Base-by-base conservation (phyloP, 2,888 invertebrate species). In the Trissonchulus sp. region DNA sequence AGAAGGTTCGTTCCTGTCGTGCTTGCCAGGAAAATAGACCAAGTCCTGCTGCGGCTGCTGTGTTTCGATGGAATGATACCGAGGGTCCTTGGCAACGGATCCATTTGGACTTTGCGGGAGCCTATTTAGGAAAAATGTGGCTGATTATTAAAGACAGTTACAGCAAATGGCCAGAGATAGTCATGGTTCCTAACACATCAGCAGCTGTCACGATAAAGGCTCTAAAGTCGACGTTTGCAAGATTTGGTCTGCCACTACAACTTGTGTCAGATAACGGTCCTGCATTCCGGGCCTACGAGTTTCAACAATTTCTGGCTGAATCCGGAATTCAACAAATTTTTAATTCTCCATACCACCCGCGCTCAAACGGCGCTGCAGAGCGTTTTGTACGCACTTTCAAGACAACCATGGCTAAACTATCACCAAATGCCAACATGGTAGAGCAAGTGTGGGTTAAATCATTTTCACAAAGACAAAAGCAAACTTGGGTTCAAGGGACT, bases 61-160 rank as follows among this genome's bases (percentile, higher is more conserved):
- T n/a, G n/a, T n/a, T n/a, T n/a, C n/a, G n/a, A n/a, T n/a, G n/a
- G n/a, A n/a, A n/a, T n/a, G n/a, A n/a, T n/a, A n/a, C n/a, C n/a
- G n/a, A n/a, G n/a, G n/a, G n/a, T 37, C 78, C 80, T 23, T 82
- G 80, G 81, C 72, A 73, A 8, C 74, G 81, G 8, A 23, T 82
- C 1, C 81, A 81, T 62, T 63, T 81, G 31, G 81, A 83, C 72
- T 79, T 77, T 73, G 81, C 80, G 23, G 80, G 78, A 31, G 79
- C 77, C 48, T 74, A 78, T 48, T 8, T 75, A 62, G 78, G 77
- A 1, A 69, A 8, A 3, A 71, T 31, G 8, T 71, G 71, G 71
- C 36, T 71, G 2, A 8, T 71, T 2, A 18, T 71, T n/a, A 31
- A 15, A 15, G 31, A 71, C 35, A 34, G n/a, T 3, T 71, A 34